Evolutionary conservation across 2,888 invertebrate genomes (phyloP).

Genomic region (Coelopa pilipes): DNA sequence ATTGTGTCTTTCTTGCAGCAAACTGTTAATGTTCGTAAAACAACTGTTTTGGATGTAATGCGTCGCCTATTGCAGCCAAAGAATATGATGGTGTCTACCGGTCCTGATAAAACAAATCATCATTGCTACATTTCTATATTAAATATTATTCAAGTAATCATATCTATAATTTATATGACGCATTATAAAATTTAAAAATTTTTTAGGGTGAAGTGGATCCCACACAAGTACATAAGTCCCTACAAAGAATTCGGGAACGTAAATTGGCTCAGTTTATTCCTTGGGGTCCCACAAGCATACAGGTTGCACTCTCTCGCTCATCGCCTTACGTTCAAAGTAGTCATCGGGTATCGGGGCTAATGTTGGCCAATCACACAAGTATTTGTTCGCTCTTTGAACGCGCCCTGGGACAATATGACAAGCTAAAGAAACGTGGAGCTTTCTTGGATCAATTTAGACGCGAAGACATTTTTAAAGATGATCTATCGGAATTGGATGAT

Average conservation of each 20-base stretch:
- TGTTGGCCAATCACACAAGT: constrained; percentile 99
- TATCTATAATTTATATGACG: too few species aligned
- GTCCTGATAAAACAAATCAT: constrained; percentile 86
- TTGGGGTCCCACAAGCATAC: constrained; percentile 98
- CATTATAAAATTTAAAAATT: background rate
- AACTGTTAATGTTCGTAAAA: constrained; percentile 83
- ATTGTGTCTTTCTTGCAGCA: constrained; percentile 46
- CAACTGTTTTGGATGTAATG: constrained; percentile 98
- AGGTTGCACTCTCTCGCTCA: constrained; percentile 94
- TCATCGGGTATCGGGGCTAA: constrained; percentile 95
- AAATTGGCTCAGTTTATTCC: constrained; percentile 97
- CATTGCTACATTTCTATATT: constrained; percentile 98
- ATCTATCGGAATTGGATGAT: constrained; percentile 89
- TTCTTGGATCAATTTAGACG: constrained; percentile 97
- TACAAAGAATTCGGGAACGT: constrained; percentile 94
- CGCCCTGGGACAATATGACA: constrained; percentile 93
- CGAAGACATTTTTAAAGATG: constrained; percentile 94
- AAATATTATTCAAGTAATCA: constrained; percentile 93
- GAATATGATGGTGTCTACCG: constrained; percentile 99
- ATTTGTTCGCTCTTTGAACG: constrained; percentile 95
- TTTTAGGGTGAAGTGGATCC: constrained; percentile 95
- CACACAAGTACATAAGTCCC: constrained; percentile 96
- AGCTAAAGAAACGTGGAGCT: constrained; percentile 93
- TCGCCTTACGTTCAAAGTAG: constrained; percentile 96
- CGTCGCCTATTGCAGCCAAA: constrained; percentile 95